Evolutionary conservation across 1,140 invertebrate genomes (phyloP).

Genomic region (Drosophila gunungcola): DNA sequence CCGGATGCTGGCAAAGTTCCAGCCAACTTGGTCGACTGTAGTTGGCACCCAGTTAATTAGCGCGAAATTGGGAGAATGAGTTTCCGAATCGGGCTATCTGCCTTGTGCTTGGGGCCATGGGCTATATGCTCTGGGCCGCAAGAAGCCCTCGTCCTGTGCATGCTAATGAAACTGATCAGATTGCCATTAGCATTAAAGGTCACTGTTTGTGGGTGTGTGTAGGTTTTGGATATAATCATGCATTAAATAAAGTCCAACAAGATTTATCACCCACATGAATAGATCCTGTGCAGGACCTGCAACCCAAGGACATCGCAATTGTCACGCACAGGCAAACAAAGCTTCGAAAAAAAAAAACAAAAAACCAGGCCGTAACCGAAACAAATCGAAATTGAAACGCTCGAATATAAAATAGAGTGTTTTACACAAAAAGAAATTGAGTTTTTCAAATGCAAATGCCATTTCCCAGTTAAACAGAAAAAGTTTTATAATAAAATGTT

Average conservation of each 20-base stretch:
- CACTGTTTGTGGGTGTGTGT: constrained; percentile 32
- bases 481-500: too few species aligned
- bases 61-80: constrained; percentile 71
- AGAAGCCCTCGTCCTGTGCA: constrained; percentile 45
- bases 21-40: constrained; percentile 55
- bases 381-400: constrained; percentile 65
- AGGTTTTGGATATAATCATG: constrained; percentile 47
- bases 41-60: constrained; percentile 82
- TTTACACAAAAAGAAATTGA: neutral
- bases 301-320: constrained; percentile 43
- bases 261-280: constrained; percentile 62
- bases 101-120: neutral
- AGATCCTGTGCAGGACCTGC: constrained; percentile 2
- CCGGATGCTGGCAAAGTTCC: constrained; percentile 69
- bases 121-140: neutral
- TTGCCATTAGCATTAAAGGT: constrained; percentile 67
- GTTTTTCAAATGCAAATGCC: too few species aligned
- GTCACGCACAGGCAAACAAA: constrained; percentile 68
- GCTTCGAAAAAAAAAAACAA: constrained; percentile 8
- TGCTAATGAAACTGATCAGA: constrained; percentile 79
- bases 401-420: constrained; percentile 46
- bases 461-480: too few species aligned
- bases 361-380: neutral
- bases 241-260: constrained; percentile 64
- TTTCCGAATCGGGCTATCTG: constrained; percentile 19